These are phyloP conservation scores for Spinibarbus caldwelli DNA, from an alignment of 2,797 vertebrate genomes.

Conservation along the genomic window DNA sequence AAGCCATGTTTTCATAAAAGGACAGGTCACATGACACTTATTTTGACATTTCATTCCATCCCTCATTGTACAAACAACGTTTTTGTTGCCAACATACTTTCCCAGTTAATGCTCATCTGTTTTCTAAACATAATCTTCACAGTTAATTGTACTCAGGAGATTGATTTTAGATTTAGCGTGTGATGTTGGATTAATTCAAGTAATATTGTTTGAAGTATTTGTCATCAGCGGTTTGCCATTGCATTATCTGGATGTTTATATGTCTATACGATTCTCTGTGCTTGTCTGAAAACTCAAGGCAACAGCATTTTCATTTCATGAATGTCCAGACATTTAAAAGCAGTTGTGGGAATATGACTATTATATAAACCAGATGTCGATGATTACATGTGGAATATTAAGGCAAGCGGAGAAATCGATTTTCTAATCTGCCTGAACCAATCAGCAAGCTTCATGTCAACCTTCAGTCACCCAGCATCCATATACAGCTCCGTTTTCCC, in stretches of 20 bases:
- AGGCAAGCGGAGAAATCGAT: slow-evolving; percentile 43
- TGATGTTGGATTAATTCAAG: slow-evolving; percentile 25
- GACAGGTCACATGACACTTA: slow-evolving; percentile 8
- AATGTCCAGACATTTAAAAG: background rate
- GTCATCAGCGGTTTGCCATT: slow-evolving; percentile 8
- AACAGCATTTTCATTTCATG: slow-evolving; percentile 2
- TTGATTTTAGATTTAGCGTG: slow-evolving; percentile 20
- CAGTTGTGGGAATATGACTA: background rate
- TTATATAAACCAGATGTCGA: slow-evolving; percentile 35
- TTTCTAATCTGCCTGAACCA: slow-evolving; percentile 55
- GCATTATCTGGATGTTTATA: slow-evolving; percentile 21
- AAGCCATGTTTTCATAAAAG: slow-evolving; percentile 29
- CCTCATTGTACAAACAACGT: background rate
- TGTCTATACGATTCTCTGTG: background rate
- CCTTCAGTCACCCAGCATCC: slow-evolving; percentile 45
- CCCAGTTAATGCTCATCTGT: slow-evolving; percentile 27
- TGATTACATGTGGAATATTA: slow-evolving; percentile 23
- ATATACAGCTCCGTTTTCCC: slow-evolving; percentile 50
- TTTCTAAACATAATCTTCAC: slow-evolving; percentile 34
- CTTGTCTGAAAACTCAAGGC: background rate
- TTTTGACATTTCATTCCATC: slow-evolving; percentile 30
- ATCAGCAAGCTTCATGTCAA: slow-evolving; percentile 55
- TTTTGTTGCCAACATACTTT: background rate
- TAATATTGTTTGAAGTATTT: slow-evolving; percentile 38
- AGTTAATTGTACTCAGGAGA: slow-evolving; percentile 29